Conservation (phyloP, 2,797 vertebrate species). For the Anolis apletophallus region DNA sequence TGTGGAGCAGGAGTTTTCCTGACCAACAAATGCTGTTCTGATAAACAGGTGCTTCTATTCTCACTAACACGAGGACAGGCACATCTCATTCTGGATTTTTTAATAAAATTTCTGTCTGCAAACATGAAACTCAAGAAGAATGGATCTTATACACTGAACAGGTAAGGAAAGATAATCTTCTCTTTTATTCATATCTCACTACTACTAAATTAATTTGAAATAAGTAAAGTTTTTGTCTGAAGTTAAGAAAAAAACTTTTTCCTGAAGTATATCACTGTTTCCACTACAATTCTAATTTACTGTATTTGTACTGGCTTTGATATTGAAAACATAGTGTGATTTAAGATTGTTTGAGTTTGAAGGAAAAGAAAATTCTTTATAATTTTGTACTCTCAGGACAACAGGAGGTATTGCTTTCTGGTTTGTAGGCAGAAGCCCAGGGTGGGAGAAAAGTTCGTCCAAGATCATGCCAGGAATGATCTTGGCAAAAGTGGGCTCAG, state of each 20-base stretch:
- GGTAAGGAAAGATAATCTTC: slow-evolving; percentile 77
- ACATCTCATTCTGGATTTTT: slow-evolving; percentile 83
- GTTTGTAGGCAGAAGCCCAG: background rate
- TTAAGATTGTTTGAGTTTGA: background rate
- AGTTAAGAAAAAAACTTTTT: background rate
- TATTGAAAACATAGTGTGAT: background rate
- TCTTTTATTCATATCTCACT: slow-evolving; percentile 1
- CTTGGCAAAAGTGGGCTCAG: background rate
- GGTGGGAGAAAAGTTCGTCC: background rate
- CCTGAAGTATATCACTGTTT: background rate
- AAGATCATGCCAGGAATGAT: background rate
- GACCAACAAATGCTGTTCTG: slow-evolving; percentile 50
- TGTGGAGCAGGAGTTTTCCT: slow-evolving; percentile 68
- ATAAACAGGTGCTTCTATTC: slow-evolving; percentile 71
- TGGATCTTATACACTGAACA: slow-evolving; percentile 87
- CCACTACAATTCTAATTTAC: background rate
- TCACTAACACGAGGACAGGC: slow-evolving; percentile 60
- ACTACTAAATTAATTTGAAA: background rate
- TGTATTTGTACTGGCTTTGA: background rate
- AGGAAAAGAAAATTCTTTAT: background rate
- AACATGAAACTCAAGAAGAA: slow-evolving; percentile 88
- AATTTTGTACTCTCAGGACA: background rate
- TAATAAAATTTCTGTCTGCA: slow-evolving; percentile 82
- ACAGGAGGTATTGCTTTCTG: too few relatives aligned
- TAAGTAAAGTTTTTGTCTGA: slow-evolving; percentile 29